These are phyloP conservation scores for Cephalophus harveyi DNA, from an alignment of 2,113 vertebrate genomes.

Conservation along the genomic window DNA sequence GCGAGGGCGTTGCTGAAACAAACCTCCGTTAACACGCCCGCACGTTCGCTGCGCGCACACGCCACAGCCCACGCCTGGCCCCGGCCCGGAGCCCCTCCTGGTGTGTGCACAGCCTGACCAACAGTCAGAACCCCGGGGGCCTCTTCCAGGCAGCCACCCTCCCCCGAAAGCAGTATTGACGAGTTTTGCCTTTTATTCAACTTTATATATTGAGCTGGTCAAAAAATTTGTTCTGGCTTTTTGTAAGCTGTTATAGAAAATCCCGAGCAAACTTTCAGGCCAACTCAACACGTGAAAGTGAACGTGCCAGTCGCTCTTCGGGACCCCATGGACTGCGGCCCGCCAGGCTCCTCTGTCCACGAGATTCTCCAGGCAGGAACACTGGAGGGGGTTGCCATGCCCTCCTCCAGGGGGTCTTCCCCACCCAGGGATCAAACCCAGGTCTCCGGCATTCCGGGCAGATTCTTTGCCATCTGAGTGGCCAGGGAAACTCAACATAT, in stretches of 20 bases:
- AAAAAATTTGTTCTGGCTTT: background rate
- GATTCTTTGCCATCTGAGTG: background rate
- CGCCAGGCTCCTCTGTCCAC: background rate
- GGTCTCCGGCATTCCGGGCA: background rate
- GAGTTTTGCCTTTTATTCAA: background rate
- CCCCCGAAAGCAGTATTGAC: fast-evolving
- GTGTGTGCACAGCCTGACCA: fast-evolving
- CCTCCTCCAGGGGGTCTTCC: background rate
- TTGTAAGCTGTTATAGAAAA: background rate
- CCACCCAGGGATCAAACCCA: fast-evolving
- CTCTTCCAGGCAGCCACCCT: background rate
- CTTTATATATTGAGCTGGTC: background rate
- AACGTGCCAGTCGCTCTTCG: background rate
- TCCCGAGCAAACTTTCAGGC: background rate
- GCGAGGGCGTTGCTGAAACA: background rate
- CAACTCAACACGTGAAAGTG: background rate
- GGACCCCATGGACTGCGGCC: background rate
- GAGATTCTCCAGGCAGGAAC: background rate
- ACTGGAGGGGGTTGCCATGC: background rate
- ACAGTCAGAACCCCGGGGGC: background rate
- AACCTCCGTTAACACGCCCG: background rate
- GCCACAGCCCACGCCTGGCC: fast-evolving
- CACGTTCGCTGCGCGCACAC: fast-evolving
- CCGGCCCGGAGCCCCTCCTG: too few species aligned
- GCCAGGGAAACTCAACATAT: background rate